Base-by-base conservation (phyloP, 2,888 invertebrate species). In the Chrysodeixis includens region DNA sequence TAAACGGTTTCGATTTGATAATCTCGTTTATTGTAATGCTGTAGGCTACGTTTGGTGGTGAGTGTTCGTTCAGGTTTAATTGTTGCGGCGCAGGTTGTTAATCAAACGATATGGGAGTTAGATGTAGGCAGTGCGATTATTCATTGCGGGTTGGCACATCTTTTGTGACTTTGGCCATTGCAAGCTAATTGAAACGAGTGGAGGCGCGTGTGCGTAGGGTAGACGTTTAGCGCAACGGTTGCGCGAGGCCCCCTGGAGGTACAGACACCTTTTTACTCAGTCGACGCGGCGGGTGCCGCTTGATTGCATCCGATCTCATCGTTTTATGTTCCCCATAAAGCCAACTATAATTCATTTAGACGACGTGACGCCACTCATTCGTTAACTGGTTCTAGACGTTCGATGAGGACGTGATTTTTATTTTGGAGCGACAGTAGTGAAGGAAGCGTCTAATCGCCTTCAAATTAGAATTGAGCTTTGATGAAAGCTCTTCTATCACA, bases 271-370 rank as follows among this genome's bases (percentile, higher is more conserved):
- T 94, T 93, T 94, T 93, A 93, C 93, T 90, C 82, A 88, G 88
- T 81, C 86, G 87, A 88, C 94, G 84, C 94, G 84, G 89, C 94
- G 93, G 94, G 95, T 92, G 94, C 91, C 92, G 92, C 89, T 88
- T 94, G 94, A 95, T 95, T 95, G 94, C 94, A 91, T 94, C 91
- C 92, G 93, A 93, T 92, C 93, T 93, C 94, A 93, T 93, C 94
- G 92, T 92, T 93, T 94, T 93, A 94, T 93, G 90, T 91, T 91
- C 93, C 88, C 89, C 93, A 94, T 94, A 94, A 95, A 94, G 93
- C 94, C 94, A 93, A 94, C 93, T 94, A 94, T 94, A 93, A 94
- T 94, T 94, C 94, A 95, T 95, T 94, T 94, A 94, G 93, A 92
- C 91, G 91, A 94, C 93, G 94, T 94, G 94, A 94, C 89, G 94